phyloP scores from a whole-genome alignment of 2,113 vertebrate genomes.

The Pelmatolapia mariae region DNA sequence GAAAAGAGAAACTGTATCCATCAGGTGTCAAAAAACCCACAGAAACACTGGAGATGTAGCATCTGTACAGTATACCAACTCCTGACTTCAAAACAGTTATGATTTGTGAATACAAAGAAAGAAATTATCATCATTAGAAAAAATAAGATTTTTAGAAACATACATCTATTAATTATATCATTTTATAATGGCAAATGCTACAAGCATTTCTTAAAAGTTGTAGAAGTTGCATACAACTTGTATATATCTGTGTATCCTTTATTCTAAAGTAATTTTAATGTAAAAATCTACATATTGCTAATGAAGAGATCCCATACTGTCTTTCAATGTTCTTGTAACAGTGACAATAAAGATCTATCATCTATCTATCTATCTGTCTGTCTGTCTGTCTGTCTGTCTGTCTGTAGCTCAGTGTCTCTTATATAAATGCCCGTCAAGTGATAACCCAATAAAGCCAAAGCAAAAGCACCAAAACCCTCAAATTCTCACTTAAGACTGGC shows the following conservation, averaged over 20 bases:
- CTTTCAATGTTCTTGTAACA: neutral
- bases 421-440: rapidly evolving
- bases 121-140: neutral
- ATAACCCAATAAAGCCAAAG: neutral
- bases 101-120: neutral
- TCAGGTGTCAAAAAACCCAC: neutral
- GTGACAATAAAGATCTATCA: neutral
- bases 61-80: neutral
- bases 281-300: neutral
- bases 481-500: neutral
- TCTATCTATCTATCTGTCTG: neutral
- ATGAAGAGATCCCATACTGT: neutral
- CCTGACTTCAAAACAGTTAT: neutral
- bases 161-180: neutral
- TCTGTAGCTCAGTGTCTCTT: neutral
- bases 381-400: neutral
- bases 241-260: neutral
- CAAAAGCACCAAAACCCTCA: neutral
- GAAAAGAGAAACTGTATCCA: neutral
- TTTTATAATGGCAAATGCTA: neutral
- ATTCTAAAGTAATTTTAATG: rapidly evolving
- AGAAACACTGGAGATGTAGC: neutral
- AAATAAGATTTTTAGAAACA: neutral
- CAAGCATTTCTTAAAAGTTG: neutral
- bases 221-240: neutral